Evolutionary conservation across 2,888 invertebrate genomes (phyloP).

Genomic region (Trichacis sp.): DNA sequence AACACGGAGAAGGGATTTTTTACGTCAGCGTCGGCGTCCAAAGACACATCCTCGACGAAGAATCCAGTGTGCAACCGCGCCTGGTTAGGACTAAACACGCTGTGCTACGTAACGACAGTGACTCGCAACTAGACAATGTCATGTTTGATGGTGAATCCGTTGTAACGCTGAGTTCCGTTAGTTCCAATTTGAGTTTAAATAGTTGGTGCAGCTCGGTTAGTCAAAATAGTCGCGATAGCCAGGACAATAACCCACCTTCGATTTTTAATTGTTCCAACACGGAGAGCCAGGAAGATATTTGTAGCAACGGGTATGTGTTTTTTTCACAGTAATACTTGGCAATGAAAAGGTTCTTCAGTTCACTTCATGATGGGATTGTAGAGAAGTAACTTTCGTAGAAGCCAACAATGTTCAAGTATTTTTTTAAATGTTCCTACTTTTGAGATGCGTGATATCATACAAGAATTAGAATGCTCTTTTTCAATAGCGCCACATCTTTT

Average conservation of each 20-base stretch:
- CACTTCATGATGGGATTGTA: no score
- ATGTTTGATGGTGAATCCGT: conserved; percentile 70
- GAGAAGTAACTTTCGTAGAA: no score
- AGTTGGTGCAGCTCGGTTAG: conserved; percentile 73
- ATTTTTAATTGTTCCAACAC: conserved; percentile 58
- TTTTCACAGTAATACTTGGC: no score
- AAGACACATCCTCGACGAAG: conserved; percentile 77
- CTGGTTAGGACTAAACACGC: conserved; percentile 54
- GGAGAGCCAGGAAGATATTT: conserved; percentile 61
- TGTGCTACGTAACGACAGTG: conserved; percentile 71
- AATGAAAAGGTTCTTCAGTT: no score
- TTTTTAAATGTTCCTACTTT: no score
- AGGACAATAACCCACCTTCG: conserved; percentile 65
- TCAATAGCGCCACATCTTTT: no score
- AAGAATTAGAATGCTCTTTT: no score
- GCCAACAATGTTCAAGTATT: no score
- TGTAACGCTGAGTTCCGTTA: conserved; percentile 62
- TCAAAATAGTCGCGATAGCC: conserved; percentile 71
- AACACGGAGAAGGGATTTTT: conserved; percentile 85
- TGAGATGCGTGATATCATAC: no score
- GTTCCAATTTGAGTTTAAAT: conserved; percentile 74
- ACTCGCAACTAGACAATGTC: conserved; percentile 71
- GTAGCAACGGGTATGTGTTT: conserved; percentile 64
- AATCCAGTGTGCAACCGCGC: conserved; percentile 73
- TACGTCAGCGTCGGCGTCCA: conserved; percentile 84